phyloP scores from a whole-genome alignment of 2,888 invertebrate genomes.

The Drosophila monieri region DNA sequence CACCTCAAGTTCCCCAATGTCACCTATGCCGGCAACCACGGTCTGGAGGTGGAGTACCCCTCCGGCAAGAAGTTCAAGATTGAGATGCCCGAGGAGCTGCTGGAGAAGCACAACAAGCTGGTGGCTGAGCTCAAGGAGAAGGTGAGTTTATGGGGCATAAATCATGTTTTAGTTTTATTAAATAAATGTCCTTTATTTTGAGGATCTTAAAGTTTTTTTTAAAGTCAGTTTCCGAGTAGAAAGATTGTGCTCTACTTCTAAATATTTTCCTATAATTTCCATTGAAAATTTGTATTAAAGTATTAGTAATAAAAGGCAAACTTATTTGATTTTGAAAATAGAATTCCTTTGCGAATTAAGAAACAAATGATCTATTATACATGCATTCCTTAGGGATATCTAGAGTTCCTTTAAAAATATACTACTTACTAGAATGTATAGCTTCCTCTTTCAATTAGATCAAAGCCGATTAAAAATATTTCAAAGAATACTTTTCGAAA shows the following conservation, averaged over 20 bases:
- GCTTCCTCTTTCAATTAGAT: too few relatives aligned
- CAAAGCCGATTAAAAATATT: not conserved
- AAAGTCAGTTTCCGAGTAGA: too few relatives aligned
- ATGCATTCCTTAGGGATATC: conserved; percentile 1
- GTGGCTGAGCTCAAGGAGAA: conserved; percentile 88
- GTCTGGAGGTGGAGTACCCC: conserved; percentile 90
- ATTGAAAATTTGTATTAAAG: too few relatives aligned
- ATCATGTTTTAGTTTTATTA: too few relatives aligned
- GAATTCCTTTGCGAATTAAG: not conserved
- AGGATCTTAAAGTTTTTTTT: too few relatives aligned
- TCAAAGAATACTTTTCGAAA: not conserved
- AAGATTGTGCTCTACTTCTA: too few relatives aligned
- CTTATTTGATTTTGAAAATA: too few relatives aligned
- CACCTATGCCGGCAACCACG: conserved; percentile 91
- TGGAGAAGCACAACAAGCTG: conserved; percentile 88
- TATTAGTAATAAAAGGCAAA: too few relatives aligned
- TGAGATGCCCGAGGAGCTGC: conserved; percentile 89
- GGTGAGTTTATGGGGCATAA: conserved; percentile 75
- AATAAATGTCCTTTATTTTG: too few relatives aligned
- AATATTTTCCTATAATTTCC: too few relatives aligned
- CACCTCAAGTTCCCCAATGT: conserved; percentile 87
- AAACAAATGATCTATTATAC: not conserved
- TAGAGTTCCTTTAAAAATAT: not conserved
- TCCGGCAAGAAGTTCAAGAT: conserved; percentile 91
- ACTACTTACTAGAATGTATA: not conserved